Base-by-base conservation (phyloP, 2,797 vertebrate genomes). In the Esox lucius region DNA sequence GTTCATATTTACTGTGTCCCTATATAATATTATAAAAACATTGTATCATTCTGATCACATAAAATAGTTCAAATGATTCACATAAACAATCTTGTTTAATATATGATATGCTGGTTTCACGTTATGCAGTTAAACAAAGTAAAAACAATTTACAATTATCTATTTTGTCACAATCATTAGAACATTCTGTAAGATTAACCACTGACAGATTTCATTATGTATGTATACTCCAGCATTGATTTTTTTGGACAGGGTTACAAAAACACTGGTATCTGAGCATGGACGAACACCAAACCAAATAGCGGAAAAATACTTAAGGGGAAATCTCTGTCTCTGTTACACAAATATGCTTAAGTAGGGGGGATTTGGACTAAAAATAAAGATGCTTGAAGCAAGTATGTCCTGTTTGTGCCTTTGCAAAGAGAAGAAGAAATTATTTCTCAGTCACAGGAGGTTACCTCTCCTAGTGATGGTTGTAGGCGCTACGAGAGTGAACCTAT, bases 381-480 rank as follows among this genome's bases (percentile, higher is more conserved):
- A 33, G 46, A 48, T 73, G 48, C 70, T 84, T 48, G 2, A 56
- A 76, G 85, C 51, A 5, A 79, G 59, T 71, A 4, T 53, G 80
- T 84, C 82, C 86, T 85, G 89, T 90, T 91, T 87, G 87, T 79
- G 35, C 75, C 73, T 75, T 9, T 46, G 85, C 78, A 70, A 51
- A 81, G 78, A 78, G 39, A 5, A 53, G 79, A 79, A 87, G 86
- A 90, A 89, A 89, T 88, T 80, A 82, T 86, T 80, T 73, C 77
- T 79, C 70, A 12, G 33, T 28, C 62, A 76, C 84, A 17, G 78
- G 70, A 82, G 83, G 76, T 80, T 80, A n/a, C 68, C 31, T 81
- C 13, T 39, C 76, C 85, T 86, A 89, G 91, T 91, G 87, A 88
- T 92, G 87, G 85, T 91, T 90, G 85, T 83, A 81, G 77, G 85